These are phyloP conservation scores for Desmodus rotundus DNA, from an alignment of 2,113 vertebrate species.

Conservation along the genomic window DNA sequence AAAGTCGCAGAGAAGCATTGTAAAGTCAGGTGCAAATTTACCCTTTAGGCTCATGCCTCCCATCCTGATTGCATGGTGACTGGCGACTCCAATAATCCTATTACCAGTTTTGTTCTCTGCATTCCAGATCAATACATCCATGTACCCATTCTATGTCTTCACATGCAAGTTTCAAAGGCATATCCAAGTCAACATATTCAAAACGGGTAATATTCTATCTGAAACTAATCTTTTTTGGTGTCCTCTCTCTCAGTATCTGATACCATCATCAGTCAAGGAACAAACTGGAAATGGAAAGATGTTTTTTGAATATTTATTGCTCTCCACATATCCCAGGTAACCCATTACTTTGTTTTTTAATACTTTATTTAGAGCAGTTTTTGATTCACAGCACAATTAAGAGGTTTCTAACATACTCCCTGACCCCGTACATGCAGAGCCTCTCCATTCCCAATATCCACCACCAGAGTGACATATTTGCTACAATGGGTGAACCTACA, in stretches of 20 bases:
- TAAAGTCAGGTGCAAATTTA: not conserved
- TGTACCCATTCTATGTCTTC: not conserved
- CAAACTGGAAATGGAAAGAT: not conserved
- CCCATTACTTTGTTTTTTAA: not conserved
- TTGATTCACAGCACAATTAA: not conserved
- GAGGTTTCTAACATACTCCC: not conserved
- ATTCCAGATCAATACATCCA: not conserved
- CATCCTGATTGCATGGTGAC: not conserved
- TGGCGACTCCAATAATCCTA: not conserved
- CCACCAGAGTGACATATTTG: not conserved
- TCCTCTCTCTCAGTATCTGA: not conserved
- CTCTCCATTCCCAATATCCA: not conserved
- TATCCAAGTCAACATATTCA: not conserved
- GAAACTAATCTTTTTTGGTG: not conserved
- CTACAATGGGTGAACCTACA: not conserved
- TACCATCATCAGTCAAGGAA: not conserved
- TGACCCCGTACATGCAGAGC: not conserved
- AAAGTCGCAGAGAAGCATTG: not conserved
- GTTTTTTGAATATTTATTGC: not conserved
- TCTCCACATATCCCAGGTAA: not conserved
- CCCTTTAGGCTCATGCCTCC: not conserved
- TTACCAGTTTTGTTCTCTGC: not conserved
- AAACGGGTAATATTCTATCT: not conserved
- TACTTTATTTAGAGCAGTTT: not conserved
- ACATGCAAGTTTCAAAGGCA: not conserved